These are phyloP conservation scores for Penaeus chinensis DNA, from an alignment of 1,140 invertebrate species.

Conservation along the genomic window DNA sequence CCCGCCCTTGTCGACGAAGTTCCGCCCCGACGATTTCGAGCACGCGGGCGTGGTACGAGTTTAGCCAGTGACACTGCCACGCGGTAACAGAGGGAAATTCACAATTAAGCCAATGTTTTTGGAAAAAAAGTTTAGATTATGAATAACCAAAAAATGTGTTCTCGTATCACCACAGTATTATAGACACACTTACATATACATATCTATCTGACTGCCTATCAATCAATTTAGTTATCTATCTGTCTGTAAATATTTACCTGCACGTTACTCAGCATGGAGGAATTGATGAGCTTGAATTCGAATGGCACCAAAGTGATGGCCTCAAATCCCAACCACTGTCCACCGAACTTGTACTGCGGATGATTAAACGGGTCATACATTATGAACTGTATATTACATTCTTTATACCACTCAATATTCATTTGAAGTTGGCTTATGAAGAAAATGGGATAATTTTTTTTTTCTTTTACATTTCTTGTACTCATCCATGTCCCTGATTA, in stretches of 20 bases:
- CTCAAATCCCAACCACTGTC: constrained; percentile 71
- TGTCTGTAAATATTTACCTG: neutral
- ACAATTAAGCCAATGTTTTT: neutral
- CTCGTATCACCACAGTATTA: neutral
- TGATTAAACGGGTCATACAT: neutral
- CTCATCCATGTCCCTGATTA: too few species aligned
- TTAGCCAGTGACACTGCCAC: constrained; percentile 80
- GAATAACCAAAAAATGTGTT: neutral
- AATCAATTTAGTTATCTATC: neutral
- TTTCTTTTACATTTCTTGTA: too few species aligned
- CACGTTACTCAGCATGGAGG: constrained; percentile 66
- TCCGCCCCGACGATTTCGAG: constrained; percentile 78
- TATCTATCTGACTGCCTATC: neutral
- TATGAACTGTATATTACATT: neutral
- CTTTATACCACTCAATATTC: neutral
- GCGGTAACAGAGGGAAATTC: neutral
- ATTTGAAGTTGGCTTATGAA: constrained; percentile 89
- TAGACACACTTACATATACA: neutral
- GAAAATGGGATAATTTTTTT: constrained; percentile 69
- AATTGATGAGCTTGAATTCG: constrained; percentile 71
- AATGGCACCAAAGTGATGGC: constrained; percentile 73
- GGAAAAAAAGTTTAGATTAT: neutral
- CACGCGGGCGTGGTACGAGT: constrained; percentile 81
- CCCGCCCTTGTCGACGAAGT: constrained; percentile 76
- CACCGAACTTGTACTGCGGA: constrained; percentile 66